A percentile compares a stretch with the other conserved stretches of the same genome.
These are phyloP conservation scores for Palaemon carinicauda DNA, from an alignment of 1,140 invertebrate genomes.

Conservation along the genomic window DNA sequence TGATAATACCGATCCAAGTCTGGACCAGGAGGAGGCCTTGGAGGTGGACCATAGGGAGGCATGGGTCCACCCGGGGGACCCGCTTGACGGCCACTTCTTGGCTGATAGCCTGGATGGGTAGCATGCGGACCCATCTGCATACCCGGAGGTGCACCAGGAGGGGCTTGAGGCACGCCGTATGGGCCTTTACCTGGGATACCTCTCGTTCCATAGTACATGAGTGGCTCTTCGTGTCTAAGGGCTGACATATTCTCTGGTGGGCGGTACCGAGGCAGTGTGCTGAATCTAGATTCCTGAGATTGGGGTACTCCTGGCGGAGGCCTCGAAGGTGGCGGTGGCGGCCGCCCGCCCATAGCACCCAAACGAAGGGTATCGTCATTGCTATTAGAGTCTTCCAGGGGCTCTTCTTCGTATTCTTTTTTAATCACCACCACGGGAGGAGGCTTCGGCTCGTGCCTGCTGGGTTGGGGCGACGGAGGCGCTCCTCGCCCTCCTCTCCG, in stretches of 20 bases:
- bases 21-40: conserved; percentile 34
- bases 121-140: conserved; percentile 46
- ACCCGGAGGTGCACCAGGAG: conserved; percentile 18
- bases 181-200: conserved; percentile 54
- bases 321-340: conserved; percentile 59
- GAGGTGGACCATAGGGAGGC: conserved; percentile 32
- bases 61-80: conserved; percentile 14
- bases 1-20: conserved; percentile 69
- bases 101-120: conserved; percentile 58
- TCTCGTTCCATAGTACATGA: conserved; percentile 83
- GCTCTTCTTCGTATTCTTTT: conserved; percentile 71
- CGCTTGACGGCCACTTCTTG: conserved; percentile 32
- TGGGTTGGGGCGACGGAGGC: conserved; percentile 74
- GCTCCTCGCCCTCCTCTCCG: conserved; percentile 62
- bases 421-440: conserved; percentile 94
- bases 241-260: conserved; percentile 52
- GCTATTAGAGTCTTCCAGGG: conserved; percentile 77
- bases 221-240: conserved; percentile 70
- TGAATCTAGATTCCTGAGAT: conserved; percentile 50
- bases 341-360: conserved; percentile 56
- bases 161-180: conserved; percentile 35
- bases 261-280: conserved; percentile 58
- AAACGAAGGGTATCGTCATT: conserved; percentile 60
- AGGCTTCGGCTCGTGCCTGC: conserved; percentile 79
- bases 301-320: conserved; percentile 57